A percentile compares a stretch with the other conserved stretches of the same genome.
These are phyloP conservation scores for Edolisoma coerulescens DNA, from an alignment of 2,113 vertebrate species.

Conservation along the genomic window DNA sequence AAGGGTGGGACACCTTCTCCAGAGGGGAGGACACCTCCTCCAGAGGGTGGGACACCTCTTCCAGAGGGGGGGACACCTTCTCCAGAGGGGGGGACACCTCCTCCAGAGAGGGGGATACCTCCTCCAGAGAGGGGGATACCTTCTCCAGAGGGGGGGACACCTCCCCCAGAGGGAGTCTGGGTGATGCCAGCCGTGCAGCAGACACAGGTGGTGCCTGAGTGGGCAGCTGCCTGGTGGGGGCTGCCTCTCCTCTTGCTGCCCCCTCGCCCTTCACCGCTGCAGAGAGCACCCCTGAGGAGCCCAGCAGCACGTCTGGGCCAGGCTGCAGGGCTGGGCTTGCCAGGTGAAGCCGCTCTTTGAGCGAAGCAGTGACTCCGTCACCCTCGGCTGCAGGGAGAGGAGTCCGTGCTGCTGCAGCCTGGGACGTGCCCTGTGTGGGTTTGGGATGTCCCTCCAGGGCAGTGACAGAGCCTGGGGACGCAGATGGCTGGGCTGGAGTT, in stretches of 20 bases:
- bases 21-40: background rate
- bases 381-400: background rate
- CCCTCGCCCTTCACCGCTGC: rapidly evolving
- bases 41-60: background rate
- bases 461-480: rapidly evolving
- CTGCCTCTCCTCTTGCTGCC: background rate
- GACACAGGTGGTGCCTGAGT: rapidly evolving
- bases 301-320: rapidly evolving
- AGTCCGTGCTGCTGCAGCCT: background rate
- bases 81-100: background rate
- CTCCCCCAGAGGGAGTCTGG: background rate
- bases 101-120: background rate
- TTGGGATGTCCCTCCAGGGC: background rate
- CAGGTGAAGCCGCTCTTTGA: rapidly evolving
- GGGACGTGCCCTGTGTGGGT: background rate
- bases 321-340: background rate
- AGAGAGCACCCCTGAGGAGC: background rate
- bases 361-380: background rate
- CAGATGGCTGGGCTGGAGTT: background rate
- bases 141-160: background rate
- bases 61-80: background rate
- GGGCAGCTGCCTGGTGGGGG: background rate
- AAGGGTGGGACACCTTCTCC: background rate
- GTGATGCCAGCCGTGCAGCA: background rate
- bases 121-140: background rate